Percentiles rank a stretch among this genome's conserved stretches.
phyloP scores from a whole-genome alignment of 1,140 invertebrate species.

The Sarcophaga bullata region DNA sequence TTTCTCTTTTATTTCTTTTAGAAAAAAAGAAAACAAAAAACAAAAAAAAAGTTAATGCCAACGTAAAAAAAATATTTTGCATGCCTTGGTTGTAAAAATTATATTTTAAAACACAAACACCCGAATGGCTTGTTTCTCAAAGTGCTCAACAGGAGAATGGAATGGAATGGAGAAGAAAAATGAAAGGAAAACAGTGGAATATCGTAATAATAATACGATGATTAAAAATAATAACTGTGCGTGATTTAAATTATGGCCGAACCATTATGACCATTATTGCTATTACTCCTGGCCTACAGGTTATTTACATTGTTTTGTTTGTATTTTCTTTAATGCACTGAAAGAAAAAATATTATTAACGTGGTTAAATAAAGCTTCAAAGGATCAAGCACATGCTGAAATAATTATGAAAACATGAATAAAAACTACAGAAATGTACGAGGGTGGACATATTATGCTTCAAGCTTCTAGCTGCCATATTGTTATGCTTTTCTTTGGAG shows the following conservation, averaged over 20 bases:
- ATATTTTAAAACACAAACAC: background rate
- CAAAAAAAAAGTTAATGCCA: background rate
- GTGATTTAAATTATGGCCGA: slow-evolving; percentile 21
- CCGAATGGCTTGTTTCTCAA: background rate
- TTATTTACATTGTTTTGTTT: background rate
- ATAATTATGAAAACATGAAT: too few species aligned
- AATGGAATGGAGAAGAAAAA: too few species aligned
- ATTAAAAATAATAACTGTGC: slow-evolving; percentile 27
- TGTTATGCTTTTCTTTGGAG: too few species aligned
- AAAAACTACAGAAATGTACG: too few species aligned
- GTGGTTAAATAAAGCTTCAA: too few species aligned
- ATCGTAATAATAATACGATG: background rate
- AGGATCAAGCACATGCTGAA: too few species aligned
- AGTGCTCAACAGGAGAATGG: too few species aligned
- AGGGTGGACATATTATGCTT: too few species aligned
- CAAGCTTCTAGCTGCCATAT: too few species aligned
- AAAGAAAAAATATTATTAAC: too few species aligned
- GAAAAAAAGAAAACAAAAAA: too few species aligned
- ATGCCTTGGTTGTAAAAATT: background rate
- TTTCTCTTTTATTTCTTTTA: background rate
- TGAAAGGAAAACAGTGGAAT: background rate
- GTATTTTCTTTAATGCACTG: background rate
- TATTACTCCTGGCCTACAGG: background rate
- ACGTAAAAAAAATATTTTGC: background rate
- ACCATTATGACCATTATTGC: slow-evolving; percentile 9